Evolutionary conservation across 2,113 vertebrate species (phyloP).

Genomic region (Pluvianellus socialis): DNA sequence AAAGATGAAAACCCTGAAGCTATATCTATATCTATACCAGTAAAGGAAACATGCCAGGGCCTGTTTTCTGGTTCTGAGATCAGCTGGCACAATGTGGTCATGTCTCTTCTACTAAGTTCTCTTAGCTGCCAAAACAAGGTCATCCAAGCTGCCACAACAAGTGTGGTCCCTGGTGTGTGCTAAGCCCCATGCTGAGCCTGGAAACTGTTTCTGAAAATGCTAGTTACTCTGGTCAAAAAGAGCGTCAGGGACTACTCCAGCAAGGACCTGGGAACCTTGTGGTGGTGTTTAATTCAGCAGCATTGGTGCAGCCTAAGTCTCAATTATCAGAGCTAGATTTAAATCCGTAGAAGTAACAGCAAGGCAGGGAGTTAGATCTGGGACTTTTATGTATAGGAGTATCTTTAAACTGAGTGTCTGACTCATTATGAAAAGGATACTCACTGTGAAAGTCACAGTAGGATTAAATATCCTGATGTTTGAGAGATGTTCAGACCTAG

Average conservation of each 20-base stretch:
- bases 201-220: background rate
- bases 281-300: background rate
- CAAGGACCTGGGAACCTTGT: background rate
- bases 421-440: background rate
- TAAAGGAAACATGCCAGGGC: background rate
- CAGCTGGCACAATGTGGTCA: background rate
- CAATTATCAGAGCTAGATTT: background rate
- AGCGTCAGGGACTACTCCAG: background rate
- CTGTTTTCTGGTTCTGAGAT: background rate
- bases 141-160: background rate
- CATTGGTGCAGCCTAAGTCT: background rate
- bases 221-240: background rate
- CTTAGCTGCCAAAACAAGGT: background rate
- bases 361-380: background rate
- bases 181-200: background rate
- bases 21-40: background rate
- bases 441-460: conserved; percentile 10
- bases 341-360: background rate
- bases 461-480: conserved; percentile 2
- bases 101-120: background rate
- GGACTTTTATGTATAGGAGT: background rate
- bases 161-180: background rate
- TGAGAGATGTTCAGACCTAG: conserved; percentile 5
- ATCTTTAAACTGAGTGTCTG: conserved; percentile 1
- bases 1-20: background rate